These are phyloP conservation scores for Lapara coniferarum DNA, from an alignment of 2,888 invertebrate species.

Conservation along the genomic window DNA sequence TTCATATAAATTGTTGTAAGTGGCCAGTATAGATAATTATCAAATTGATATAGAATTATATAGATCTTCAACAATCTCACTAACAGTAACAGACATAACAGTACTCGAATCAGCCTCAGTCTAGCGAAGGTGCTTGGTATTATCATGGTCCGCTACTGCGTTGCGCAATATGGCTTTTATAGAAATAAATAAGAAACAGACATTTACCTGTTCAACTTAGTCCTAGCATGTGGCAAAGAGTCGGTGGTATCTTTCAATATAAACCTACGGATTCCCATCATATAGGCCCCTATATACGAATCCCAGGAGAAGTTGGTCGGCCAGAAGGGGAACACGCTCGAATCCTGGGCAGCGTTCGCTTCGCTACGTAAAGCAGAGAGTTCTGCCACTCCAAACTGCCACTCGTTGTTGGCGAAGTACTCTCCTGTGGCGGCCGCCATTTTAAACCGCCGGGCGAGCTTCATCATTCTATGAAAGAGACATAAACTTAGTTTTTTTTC, in stretches of 20 bases:
- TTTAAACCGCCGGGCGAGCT: slow-evolving; percentile 91
- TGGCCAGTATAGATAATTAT: too few relatives aligned
- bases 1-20: too few relatives aligned
- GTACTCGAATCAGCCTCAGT: too few relatives aligned
- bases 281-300: slow-evolving; percentile 90
- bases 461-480: slow-evolving; percentile 88
- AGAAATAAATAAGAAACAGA: not conserved
- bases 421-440: slow-evolving; percentile 90
- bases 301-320: slow-evolving; percentile 89
- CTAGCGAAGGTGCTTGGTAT: too few relatives aligned
- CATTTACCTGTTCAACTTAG: slow-evolving; percentile 85
- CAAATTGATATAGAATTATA: too few relatives aligned
- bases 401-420: slow-evolving; percentile 93
- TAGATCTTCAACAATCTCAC: too few relatives aligned
- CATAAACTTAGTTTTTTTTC: too few relatives aligned
- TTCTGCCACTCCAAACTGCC: slow-evolving; percentile 89
- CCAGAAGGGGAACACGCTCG: slow-evolving; percentile 85
- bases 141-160: too few relatives aligned
- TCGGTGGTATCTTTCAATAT: slow-evolving; percentile 90
- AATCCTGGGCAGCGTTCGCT: slow-evolving; percentile 79
- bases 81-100: too few relatives aligned
- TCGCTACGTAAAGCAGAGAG: slow-evolving; percentile 83
- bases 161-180: too few relatives aligned
- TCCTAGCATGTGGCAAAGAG: slow-evolving; percentile 85
- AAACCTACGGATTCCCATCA: slow-evolving; percentile 92